A percentile compares a stretch with the other conserved stretches of the same genome.
These are phyloP conservation scores for chimpanzee (Pan troglodytes) DNA, from an alignment of 2,113 vertebrate genomes.

Conservation along the genomic window NHGRI_mPanTro3-v2.1_pri NC_072411.2:124781001-124781500, in stretches of 20 bases:
- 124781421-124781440: neutral
- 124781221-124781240: neutral
- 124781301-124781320: fast-evolving
- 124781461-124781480: neutral
- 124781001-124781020: neutral
- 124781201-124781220: neutral
- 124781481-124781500: neutral
- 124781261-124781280: fast-evolving
- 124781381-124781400: neutral
- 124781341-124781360: neutral
- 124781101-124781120: neutral
- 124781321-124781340: neutral
- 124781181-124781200: neutral
- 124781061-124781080: neutral
- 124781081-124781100: neutral
- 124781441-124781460: neutral
- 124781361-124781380: neutral
- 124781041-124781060: neutral
- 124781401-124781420: neutral
- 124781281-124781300: fast-evolving
- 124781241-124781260: neutral
- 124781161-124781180: neutral
- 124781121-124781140: neutral
- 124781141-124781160: neutral
- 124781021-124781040: neutral